These are phyloP conservation scores for Typhlomys cinereus DNA, from an alignment of 2,113 vertebrate species.

Conservation along the genomic window DNA sequence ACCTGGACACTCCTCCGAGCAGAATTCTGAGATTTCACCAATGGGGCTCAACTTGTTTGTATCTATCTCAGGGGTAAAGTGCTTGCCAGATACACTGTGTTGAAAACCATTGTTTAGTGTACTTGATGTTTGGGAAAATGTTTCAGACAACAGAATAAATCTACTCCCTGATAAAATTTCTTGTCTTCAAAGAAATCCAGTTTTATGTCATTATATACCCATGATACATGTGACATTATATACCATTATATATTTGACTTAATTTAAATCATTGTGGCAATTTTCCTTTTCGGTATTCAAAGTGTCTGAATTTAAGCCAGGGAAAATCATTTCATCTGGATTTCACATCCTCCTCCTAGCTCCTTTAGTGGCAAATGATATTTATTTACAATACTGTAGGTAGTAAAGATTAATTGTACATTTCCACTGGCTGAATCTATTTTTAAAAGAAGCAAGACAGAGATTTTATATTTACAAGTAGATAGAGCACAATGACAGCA, in stretches of 20 bases:
- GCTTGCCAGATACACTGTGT: too few species aligned
- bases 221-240: too few species aligned
- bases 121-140: neutral
- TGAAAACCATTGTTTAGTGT: neutral
- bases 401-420: neutral
- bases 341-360: neutral
- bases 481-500: neutral
- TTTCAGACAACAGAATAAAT: conserved; percentile 21
- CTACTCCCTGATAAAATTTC: neutral
- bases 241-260: neutral
- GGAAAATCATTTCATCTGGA: neutral
- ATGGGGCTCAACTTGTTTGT: neutral
- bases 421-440: conserved; percentile 29
- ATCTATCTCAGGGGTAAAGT: neutral
- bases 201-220: neutral
- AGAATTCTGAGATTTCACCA: neutral
- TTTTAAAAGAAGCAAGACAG: neutral
- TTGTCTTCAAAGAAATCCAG: neutral
- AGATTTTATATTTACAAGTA: neutral
- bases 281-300: neutral
- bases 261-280: neutral
- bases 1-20: neutral
- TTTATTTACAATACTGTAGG: neutral
- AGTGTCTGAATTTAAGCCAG: neutral
- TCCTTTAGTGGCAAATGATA: neutral